phyloP scores from a whole-genome alignment of 2,888 invertebrate species.

The Eristalis pertinax region DNA sequence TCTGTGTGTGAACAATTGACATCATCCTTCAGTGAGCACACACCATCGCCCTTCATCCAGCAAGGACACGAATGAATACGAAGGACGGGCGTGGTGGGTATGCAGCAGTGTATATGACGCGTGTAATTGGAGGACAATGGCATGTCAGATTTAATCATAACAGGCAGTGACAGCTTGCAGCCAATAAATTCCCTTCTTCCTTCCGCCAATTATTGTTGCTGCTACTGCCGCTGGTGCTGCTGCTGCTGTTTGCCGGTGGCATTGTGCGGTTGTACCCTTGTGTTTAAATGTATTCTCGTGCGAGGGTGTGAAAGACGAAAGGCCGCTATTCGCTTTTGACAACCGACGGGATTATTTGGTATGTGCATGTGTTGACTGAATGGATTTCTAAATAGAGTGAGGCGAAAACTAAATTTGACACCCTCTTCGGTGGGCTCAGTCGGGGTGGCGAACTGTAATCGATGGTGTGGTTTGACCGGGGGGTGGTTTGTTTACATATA shows the following conservation, averaged over 20 bases:
- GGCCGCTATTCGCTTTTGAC: conserved; percentile 49
- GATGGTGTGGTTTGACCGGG: conserved; percentile 31
- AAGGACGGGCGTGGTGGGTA: conserved; percentile 31
- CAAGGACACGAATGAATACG: conserved; percentile 12
- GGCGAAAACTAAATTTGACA: conserved; percentile 68
- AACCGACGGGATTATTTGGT: conserved; percentile 46
- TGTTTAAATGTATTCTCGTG: conserved; percentile 15
- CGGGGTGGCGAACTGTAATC: conserved; percentile 10
- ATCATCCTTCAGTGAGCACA: not conserved
- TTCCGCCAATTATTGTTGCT: conserved; percentile 66
- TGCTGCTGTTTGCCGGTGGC: conserved; percentile 42
- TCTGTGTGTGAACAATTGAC: conserved; percentile 58
- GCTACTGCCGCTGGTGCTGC: not conserved
- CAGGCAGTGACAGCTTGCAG: conserved; percentile 74
- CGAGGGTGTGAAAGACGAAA: conserved; percentile 24
- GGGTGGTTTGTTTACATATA: conserved; percentile 64
- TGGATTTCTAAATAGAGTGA: conserved; percentile 63
- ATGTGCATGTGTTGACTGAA: conserved; percentile 55
- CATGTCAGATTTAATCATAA: conserved; percentile 75
- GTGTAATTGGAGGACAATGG: conserved; percentile 75
- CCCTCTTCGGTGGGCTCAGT: conserved; percentile 24
- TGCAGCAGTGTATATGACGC: conserved; percentile 74
- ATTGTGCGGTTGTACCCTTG: conserved; percentile 58
- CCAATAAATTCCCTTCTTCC: conserved; percentile 73
- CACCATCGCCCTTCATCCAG: conserved; percentile 53